A percentile compares a stretch with the other conserved stretches of the same genome.
These are phyloP conservation scores for Hirtodrosophila confusa DNA, from an alignment of 2,888 invertebrate species.

Conservation along the genomic window DNA sequence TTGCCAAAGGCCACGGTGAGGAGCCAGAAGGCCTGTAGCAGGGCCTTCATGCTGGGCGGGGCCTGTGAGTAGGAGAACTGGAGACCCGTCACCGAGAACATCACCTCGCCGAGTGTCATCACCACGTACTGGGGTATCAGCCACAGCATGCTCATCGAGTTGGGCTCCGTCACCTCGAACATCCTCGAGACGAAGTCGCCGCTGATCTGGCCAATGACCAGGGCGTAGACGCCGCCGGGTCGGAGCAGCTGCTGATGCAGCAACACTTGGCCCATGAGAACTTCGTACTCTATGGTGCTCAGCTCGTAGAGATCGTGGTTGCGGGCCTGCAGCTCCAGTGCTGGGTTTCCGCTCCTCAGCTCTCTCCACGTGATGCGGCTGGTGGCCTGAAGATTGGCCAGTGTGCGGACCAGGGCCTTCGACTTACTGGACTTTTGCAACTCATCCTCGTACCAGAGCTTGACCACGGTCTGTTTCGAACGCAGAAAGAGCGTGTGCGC, in stretches of 20 bases:
- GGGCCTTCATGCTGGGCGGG: constrained; percentile 94
- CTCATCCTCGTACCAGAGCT: constrained; percentile 73
- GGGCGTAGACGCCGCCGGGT: constrained; percentile 82
- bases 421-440: constrained; percentile 78
- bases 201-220: constrained; percentile 63
- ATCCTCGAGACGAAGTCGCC: constrained; percentile 35
- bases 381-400: constrained; percentile 65
- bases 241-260: constrained; percentile 45
- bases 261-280: constrained; percentile 46
- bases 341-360: constrained; percentile 29
- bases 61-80: constrained; percentile 89
- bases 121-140: constrained; percentile 88
- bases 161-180: constrained; percentile 81
- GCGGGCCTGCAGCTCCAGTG: constrained; percentile 52
- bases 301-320: constrained; percentile 65
- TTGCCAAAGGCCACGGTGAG: constrained; percentile 97
- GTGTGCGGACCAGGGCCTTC: constrained; percentile 67
- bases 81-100: constrained; percentile 89
- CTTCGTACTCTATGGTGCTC: constrained; percentile 57
- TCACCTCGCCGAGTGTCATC: constrained; percentile 87
- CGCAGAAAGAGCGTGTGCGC: constrained; percentile 70
- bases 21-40: constrained; percentile 95
- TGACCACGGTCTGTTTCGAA: constrained; percentile 31
- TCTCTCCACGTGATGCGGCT: constrained; percentile 67
- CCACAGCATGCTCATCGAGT: constrained; percentile 86